phyloP scores from a whole-genome alignment of 92 coral and sea anemone species.

The Paragorgia papillata region DNA sequence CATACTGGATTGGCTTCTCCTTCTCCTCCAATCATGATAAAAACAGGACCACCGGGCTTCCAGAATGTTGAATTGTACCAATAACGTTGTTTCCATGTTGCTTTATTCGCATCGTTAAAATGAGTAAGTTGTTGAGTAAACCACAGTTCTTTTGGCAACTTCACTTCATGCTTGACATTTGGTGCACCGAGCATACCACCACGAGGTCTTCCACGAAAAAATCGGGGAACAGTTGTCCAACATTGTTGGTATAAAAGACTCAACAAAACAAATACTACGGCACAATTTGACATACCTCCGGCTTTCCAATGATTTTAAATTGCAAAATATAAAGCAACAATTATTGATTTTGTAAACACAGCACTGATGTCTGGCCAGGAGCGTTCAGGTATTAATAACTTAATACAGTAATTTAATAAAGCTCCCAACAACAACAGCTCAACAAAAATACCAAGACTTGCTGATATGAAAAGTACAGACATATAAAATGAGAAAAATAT shows the following conservation, averaged over 20 bases:
- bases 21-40: conserved; percentile 96
- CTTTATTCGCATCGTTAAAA: conserved; percentile 84
- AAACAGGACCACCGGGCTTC: conserved; percentile 82
- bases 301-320: background rate
- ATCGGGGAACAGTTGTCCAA: conserved; percentile 54
- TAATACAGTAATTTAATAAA: too few relatives aligned
- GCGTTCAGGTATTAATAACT: too few relatives aligned
- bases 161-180: conserved; percentile 39
- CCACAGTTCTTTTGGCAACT: conserved; percentile 84
- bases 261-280: background rate
- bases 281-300: background rate
- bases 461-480: too few relatives aligned
- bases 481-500: too few relatives aligned
- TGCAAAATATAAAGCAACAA: too few relatives aligned
- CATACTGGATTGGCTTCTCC: conserved; percentile 92
- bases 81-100: conserved; percentile 90
- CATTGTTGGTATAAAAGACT: conserved; percentile 3
- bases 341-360: too few relatives aligned
- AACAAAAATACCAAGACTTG: too few relatives aligned
- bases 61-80: conserved; percentile 77
- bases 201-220: conserved; percentile 80
- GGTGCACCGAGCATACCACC: conserved; percentile 81
- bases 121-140: conserved; percentile 88
- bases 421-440: too few relatives aligned
- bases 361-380: too few relatives aligned